Evolutionary conservation across 2,888 invertebrate species (phyloP).

Genomic region (Drosophila colorata): DNA sequence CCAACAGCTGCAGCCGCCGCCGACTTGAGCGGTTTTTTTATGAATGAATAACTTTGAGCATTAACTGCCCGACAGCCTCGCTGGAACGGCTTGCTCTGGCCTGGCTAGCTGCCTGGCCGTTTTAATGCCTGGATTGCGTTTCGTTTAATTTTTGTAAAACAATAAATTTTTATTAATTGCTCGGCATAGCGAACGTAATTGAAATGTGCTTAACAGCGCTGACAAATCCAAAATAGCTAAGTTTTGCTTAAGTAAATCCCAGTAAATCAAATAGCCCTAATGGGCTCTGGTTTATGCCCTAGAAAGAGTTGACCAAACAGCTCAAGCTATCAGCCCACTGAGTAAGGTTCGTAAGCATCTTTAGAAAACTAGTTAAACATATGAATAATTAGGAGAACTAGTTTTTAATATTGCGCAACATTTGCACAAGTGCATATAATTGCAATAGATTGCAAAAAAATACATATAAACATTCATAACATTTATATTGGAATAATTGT

Average conservation of each 20-base stretch:
- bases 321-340: constrained; percentile 26
- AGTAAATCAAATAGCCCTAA: constrained; percentile 23
- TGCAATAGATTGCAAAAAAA: constrained; percentile 18
- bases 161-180: constrained; percentile 65
- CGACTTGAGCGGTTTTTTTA: constrained; percentile 46
- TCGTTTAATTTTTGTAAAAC: constrained; percentile 50
- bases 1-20: constrained; percentile 52
- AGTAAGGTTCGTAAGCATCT: constrained; percentile 5
- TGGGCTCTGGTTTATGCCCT: constrained; percentile 41
- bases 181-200: constrained; percentile 28
- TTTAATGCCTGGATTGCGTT: constrained; percentile 58
- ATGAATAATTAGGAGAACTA: constrained; percentile 56
- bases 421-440: constrained; percentile 53
- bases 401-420: constrained; percentile 55
- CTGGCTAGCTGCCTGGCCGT: constrained; percentile 19
- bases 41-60: constrained; percentile 72
- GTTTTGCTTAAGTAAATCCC: constrained; percentile 13
- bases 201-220: constrained; percentile 36
- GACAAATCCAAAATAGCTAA: constrained; percentile 13
- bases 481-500: constrained; percentile 11
- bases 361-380: constrained; percentile 46
- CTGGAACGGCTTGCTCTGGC: not conserved
- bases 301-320: constrained; percentile 27
- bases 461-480: constrained; percentile 19
- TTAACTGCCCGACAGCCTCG: constrained; percentile 38